Conservation (phyloP, 2,888 invertebrate species). For the Cosmorhoe ocellata region DNA sequence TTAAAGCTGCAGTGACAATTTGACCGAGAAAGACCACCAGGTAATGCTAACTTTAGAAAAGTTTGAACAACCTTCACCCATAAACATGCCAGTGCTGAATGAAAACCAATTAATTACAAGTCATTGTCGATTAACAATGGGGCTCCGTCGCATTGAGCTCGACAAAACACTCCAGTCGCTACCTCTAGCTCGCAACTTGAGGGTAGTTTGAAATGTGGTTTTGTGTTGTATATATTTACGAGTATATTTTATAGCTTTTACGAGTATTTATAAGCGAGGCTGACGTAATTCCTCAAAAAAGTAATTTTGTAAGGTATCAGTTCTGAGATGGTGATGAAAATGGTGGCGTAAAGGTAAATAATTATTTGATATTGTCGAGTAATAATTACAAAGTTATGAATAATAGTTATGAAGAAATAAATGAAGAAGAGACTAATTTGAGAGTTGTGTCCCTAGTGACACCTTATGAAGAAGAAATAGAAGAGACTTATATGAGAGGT, state of each 20-base stretch:
- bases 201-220: constrained; percentile 1
- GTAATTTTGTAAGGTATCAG: not conserved
- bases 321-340: not conserved
- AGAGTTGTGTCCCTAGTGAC: too few relatives aligned
- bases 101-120: constrained; percentile 35
- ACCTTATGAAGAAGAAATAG: too few relatives aligned
- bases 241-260: too few relatives aligned
- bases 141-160: constrained; percentile 26
- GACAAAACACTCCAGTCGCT: constrained; percentile 28
- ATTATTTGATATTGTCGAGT: not conserved
- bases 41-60: constrained; percentile 7
- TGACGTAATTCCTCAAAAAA: not conserved
- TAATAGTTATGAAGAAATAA: too few relatives aligned
- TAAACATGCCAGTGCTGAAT: constrained; percentile 17
- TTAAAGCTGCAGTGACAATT: too few relatives aligned
- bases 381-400: too few relatives aligned
- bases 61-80: constrained; percentile 12
- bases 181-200: constrained; percentile 9
- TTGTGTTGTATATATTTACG: not conserved
- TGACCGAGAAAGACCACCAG: too few relatives aligned
- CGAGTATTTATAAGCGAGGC: not conserved
- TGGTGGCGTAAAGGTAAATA: not conserved
- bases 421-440: too few relatives aligned
- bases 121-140: constrained; percentile 32
- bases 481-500: too few relatives aligned